Evolutionary conservation across 2,888 invertebrate species (phyloP).

Genomic region (Psylliodes chrysocephalus): DNA sequence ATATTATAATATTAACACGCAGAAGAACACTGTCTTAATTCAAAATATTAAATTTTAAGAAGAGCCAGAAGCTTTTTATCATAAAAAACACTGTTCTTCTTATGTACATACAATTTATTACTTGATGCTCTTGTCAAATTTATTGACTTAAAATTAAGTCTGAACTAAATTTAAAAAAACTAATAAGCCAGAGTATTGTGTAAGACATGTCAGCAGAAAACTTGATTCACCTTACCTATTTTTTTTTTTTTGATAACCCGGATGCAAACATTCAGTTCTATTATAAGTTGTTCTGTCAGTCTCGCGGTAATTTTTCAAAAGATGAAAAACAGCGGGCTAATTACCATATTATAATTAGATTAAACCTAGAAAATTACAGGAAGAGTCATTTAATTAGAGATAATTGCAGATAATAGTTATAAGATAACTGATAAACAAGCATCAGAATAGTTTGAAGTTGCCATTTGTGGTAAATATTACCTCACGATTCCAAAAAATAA

Average conservation of each 20-base stretch:
- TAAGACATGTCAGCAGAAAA: too few relatives aligned
- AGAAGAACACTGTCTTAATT: too few relatives aligned
- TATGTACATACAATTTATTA: too few relatives aligned
- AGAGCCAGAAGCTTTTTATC: too few relatives aligned
- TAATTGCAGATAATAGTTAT: not conserved
- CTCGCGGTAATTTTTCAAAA: not conserved
- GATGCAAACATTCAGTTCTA: not conserved
- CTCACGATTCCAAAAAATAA: not conserved
- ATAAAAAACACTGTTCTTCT: too few relatives aligned
- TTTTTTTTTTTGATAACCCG: not conserved
- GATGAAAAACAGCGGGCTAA: not conserved
- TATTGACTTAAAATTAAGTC: too few relatives aligned
- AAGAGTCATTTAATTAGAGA: not conserved
- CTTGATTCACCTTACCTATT: too few relatives aligned
- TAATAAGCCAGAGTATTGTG: too few relatives aligned
- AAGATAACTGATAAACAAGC: not conserved
- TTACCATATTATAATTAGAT: not conserved
- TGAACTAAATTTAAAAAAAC: too few relatives aligned
- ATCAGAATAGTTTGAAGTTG: not conserved
- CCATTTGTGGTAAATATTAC: not conserved
- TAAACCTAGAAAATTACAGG: not conserved
- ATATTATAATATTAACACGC: too few relatives aligned
- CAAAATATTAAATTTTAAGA: too few relatives aligned
- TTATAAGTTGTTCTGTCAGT: not conserved
- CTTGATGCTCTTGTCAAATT: too few relatives aligned